phyloP scores from a whole-genome alignment of 2,797 vertebrate genomes.

The Cuniculus paca region DNA sequence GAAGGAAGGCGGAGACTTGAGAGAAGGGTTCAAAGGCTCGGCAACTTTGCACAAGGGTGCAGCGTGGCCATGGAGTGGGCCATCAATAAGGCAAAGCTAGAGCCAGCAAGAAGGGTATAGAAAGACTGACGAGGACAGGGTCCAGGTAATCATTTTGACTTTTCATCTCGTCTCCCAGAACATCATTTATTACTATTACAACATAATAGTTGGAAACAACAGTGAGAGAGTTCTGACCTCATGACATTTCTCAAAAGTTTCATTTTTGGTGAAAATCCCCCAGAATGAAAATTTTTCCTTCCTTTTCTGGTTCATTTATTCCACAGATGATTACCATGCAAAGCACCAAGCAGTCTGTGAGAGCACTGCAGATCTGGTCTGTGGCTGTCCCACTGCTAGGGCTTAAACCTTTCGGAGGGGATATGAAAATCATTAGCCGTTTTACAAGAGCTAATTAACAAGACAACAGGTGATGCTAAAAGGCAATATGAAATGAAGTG shows the following conservation, averaged over 20 bases:
- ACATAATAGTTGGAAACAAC: background rate
- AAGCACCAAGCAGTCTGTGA: background rate
- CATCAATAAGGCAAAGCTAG: too few relatives aligned
- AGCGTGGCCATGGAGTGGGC: accelerated
- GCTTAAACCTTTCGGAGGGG: conserved; percentile 50
- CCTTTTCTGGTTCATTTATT: conserved; percentile 56
- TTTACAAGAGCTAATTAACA: conserved; percentile 78
- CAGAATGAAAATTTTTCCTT: conserved; percentile 1
- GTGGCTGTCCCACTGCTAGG: background rate
- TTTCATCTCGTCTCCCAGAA: background rate
- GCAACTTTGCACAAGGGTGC: background rate
- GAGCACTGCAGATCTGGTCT: background rate
- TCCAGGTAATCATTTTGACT: background rate
- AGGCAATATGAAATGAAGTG: conserved; percentile 61
- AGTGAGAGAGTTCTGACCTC: background rate
- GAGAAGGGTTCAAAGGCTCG: background rate
- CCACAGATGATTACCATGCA: conserved; percentile 39
- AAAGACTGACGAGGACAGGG: background rate
- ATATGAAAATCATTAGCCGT: conserved; percentile 75
- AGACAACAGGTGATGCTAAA: conserved; percentile 71
- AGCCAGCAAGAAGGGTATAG: background rate
- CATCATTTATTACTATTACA: background rate
- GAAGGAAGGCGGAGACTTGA: background rate
- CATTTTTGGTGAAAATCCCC: conserved; percentile 7
- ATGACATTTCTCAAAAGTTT: background rate